These are phyloP conservation scores for Akabosia matsudoensis DNA, from an alignment of 1,140 invertebrate species.

Conservation along the genomic window DNA sequence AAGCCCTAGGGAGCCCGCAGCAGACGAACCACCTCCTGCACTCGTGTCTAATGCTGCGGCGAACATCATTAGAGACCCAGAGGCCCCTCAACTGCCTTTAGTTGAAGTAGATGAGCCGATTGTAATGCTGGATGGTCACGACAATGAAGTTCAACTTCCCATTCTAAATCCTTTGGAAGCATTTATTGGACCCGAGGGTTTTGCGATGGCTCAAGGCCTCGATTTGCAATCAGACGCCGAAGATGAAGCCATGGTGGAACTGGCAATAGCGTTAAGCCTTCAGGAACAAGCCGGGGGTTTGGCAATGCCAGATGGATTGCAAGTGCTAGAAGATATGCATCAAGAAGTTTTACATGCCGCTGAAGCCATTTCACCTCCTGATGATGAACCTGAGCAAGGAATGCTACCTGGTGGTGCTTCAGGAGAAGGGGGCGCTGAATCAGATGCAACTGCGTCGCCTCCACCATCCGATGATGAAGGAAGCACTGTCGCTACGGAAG, in stretches of 20 bases:
- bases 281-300: conserved; percentile 65
- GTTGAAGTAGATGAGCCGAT: conserved; percentile 46
- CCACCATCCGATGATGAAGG: conserved; percentile 89
- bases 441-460: conserved; percentile 75
- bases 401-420: conserved; percentile 24
- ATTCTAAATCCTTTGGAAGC: conserved; percentile 64
- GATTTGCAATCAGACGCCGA: conserved; percentile 87
- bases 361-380: conserved; percentile 43
- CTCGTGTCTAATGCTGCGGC: not conserved
- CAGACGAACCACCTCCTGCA: not conserved
- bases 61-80: conserved; percentile 13
- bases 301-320: conserved; percentile 55
- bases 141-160: conserved; percentile 39
- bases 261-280: conserved; percentile 89
- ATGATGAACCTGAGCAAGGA: conserved; percentile 42
- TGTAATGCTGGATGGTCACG: conserved; percentile 43
- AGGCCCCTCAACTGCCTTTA: conserved; percentile 26
- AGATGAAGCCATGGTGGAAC: conserved; percentile 92
- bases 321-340: conserved; percentile 53
- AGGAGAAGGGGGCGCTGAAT: conserved; percentile 61
- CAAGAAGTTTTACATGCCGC: conserved; percentile 47
- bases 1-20: conserved; percentile 34
- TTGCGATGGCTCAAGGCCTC: conserved; percentile 61
- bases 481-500: conserved; percentile 88
- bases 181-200: conserved; percentile 57